Conservation (phyloP, 2,113 vertebrate genomes). For the Pollachius pollachius region DNA sequence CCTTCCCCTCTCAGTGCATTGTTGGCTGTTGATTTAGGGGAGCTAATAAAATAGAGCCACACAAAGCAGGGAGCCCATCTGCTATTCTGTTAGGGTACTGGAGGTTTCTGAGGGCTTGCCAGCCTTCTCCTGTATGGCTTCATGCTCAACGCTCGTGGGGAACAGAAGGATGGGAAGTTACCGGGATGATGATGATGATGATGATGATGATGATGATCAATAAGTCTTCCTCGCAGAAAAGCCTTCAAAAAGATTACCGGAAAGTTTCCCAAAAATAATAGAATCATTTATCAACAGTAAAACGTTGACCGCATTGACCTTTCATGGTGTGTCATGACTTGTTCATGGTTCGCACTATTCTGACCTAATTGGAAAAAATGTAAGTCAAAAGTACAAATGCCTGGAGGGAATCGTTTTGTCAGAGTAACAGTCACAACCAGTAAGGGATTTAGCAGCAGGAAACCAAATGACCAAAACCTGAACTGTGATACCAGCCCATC, state of each 20-base stretch:
- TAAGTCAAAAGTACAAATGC: too few species aligned
- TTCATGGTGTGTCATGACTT: too few species aligned
- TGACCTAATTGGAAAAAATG: too few species aligned
- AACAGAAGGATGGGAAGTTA: conserved; percentile 42
- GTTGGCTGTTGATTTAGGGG: conserved; percentile 74
- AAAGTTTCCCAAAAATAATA: neutral
- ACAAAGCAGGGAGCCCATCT: conserved; percentile 69
- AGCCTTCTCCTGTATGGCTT: conserved; percentile 63
- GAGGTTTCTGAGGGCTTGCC: conserved; percentile 60
- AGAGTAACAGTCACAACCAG: too few species aligned
- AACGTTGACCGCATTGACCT: too few species aligned
- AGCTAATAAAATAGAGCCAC: conserved; percentile 69
- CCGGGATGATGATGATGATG: conserved; percentile 42
- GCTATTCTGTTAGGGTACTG: conserved; percentile 65
- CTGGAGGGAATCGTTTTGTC: too few species aligned
- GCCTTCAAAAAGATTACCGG: neutral
- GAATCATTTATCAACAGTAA: neutral
- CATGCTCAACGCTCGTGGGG: conserved; percentile 56
- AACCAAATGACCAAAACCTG: too few species aligned
- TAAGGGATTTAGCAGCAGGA: too few species aligned
- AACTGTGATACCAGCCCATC: too few species aligned
- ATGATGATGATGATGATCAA: conserved; percentile 42
- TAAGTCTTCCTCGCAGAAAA: neutral
- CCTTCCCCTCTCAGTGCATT: conserved; percentile 53
- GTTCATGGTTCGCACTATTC: too few species aligned